Percentiles rank a stretch among this genome's conserved stretches.
Evolutionary conservation across 2,888 invertebrate species (phyloP).

Genomic region (Linhomoeus sp.): DNA sequence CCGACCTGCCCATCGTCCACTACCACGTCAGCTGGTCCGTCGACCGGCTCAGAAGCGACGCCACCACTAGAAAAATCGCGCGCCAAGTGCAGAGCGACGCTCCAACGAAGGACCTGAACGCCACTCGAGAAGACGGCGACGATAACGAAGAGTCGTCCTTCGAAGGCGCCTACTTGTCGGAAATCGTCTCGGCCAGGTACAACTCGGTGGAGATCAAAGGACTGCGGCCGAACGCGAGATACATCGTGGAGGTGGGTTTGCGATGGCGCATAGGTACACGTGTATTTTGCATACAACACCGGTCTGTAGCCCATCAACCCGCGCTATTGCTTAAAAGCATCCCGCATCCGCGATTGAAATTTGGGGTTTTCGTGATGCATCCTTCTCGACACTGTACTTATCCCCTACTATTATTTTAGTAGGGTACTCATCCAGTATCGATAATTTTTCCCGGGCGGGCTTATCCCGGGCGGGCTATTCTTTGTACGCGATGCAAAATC

Average conservation of each 20-base stretch:
- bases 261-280: neutral
- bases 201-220: constrained; percentile 4
- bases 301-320: too few species aligned
- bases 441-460: too few species aligned
- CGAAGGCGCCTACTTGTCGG: neutral
- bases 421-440: too few species aligned
- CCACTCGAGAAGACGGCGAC: neutral
- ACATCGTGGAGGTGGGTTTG: constrained; percentile 15
- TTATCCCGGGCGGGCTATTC: too few species aligned
- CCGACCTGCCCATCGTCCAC: constrained; percentile 22
- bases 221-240: constrained; percentile 14
- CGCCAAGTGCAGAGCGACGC: neutral
- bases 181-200: neutral
- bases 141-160: neutral
- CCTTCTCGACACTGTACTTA: too few species aligned
- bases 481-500: too few species aligned
- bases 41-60: neutral
- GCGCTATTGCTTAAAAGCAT: too few species aligned
- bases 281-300: neutral
- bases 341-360: too few species aligned
- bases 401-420: too few species aligned
- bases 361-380: too few species aligned
- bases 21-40: constrained; percentile 12
- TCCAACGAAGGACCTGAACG: neutral
- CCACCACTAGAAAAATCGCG: neutral